Conservation (phyloP, 1,140 invertebrate genomes). For the Sitophilus oryzae region DNA sequence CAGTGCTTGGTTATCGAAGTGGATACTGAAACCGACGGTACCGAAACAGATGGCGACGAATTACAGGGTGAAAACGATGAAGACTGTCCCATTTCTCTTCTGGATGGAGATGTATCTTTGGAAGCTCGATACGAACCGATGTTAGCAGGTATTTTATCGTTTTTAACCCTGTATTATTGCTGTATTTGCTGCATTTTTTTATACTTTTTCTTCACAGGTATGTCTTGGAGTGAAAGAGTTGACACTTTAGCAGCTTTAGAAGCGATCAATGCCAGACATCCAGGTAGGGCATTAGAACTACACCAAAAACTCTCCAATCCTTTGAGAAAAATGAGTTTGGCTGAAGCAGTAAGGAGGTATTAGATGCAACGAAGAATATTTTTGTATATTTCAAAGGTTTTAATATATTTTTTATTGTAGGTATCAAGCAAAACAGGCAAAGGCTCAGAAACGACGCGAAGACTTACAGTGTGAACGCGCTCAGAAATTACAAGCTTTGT, state of each 20-base stretch:
- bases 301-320: slow-evolving; percentile 92
- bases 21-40: slow-evolving; percentile 75
- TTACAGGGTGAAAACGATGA: slow-evolving; percentile 51
- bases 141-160: slow-evolving; percentile 49
- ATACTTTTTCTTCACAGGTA: slow-evolving; percentile 39
- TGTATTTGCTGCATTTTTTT: no score
- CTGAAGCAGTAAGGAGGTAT: slow-evolving; percentile 64
- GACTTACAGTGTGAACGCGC: slow-evolving; percentile 78
- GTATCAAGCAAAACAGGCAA: slow-evolving; percentile 84
- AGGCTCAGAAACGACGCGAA: slow-evolving; percentile 71
- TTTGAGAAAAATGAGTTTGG: slow-evolving; percentile 71
- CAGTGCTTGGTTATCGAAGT: slow-evolving; percentile 76
- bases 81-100: slow-evolving; percentile 16
- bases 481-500: slow-evolving; percentile 75
- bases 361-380: background rate
- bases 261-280: slow-evolving; percentile 73
- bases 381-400: background rate
- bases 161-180: no score
- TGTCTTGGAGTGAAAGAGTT: slow-evolving; percentile 73
- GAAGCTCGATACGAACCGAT: slow-evolving; percentile 65
- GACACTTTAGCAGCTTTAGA: slow-evolving; percentile 70
- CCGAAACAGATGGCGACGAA: slow-evolving; percentile 62
- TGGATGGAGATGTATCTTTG: slow-evolving; percentile 41
- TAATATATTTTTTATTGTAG: background rate
- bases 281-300: slow-evolving; percentile 81